Percentiles rank a stretch among this genome's conserved stretches.
Evolutionary conservation across 35 echinoderm and acorn worm genomes (phyloP).

Genomic region (Lytechinus pictus): DNA sequence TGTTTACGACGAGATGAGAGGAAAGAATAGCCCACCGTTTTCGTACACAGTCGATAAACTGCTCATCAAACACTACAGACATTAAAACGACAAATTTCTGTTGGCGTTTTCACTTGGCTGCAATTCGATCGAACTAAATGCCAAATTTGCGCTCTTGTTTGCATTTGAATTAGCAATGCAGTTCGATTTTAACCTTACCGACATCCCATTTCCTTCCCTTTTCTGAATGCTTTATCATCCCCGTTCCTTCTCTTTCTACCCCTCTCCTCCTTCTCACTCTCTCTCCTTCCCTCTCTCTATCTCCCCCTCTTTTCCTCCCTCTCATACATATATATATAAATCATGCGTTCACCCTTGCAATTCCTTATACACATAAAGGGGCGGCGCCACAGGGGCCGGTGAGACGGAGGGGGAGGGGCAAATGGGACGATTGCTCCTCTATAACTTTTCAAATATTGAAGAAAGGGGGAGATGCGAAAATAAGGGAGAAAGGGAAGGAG

Average conservation of each 20-base stretch:
- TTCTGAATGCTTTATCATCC: too few species aligned
- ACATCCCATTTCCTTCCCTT: not conserved
- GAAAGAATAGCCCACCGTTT: not conserved
- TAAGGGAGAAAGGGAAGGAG: too few species aligned
- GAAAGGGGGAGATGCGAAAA: too few species aligned
- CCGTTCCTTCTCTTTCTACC: not conserved
- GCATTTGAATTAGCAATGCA: not conserved
- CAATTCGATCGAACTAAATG: conserved; percentile 12
- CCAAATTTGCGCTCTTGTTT: conserved; percentile 18
- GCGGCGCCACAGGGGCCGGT: too few species aligned
- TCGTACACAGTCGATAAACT: not conserved
- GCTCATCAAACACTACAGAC: not conserved
- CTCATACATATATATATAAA: not conserved
- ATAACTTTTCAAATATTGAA: too few species aligned
- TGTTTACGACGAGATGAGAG: not conserved
- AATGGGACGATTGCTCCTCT: too few species aligned
- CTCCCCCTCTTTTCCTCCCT: not conserved
- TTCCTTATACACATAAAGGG: too few species aligned
- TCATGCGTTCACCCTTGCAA: too few species aligned
- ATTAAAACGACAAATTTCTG: not conserved
- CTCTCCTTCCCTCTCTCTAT: not conserved
- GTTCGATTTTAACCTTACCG: not conserved
- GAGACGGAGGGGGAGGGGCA: too few species aligned
- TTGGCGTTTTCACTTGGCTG: not conserved
- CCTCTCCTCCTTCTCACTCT: not conserved